Percentiles rank a stretch among this genome's conserved stretches.
Conservation (phyloP, 2,113 vertebrate genomes). For the Smithornis capensis region DNA sequence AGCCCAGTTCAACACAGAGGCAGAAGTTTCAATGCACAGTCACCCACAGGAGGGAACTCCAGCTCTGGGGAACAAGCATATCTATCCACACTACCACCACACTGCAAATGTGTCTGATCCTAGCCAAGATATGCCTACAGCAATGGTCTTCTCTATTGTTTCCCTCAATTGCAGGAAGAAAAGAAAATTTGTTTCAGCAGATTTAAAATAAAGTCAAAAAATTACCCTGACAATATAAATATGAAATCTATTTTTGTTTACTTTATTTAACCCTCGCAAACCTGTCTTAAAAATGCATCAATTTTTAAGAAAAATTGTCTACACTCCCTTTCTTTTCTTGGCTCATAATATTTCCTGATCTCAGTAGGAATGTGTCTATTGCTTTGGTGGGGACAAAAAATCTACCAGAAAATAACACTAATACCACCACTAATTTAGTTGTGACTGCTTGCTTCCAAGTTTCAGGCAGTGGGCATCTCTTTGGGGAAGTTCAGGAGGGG, state of each 20-base stretch:
- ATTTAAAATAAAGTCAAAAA: neutral
- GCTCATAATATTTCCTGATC: neutral
- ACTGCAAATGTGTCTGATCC: fast-evolving
- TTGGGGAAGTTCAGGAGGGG: neutral
- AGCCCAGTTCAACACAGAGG: neutral
- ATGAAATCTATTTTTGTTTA: neutral
- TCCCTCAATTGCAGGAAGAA: neutral
- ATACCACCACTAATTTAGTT: neutral
- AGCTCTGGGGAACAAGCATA: neutral
- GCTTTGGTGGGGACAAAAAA: neutral
- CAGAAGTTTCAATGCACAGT: neutral
- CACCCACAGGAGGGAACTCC: neutral
- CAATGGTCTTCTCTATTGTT: neutral
- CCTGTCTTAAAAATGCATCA: neutral
- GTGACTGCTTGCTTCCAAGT: neutral
- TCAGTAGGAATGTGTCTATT: neutral
- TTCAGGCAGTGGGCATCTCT: neutral
- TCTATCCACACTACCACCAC: fast-evolving
- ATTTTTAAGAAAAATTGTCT: neutral
- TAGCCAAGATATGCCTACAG: neutral
- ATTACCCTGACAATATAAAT: neutral
- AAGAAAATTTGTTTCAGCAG: neutral
- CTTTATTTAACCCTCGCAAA: neutral
- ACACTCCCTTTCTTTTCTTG: neutral
- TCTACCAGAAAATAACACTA: neutral